Percentiles rank a stretch among this genome's conserved stretches.
phyloP scores from a whole-genome alignment of 2,888 invertebrate species.

The Deroplatys truncata region DNA sequence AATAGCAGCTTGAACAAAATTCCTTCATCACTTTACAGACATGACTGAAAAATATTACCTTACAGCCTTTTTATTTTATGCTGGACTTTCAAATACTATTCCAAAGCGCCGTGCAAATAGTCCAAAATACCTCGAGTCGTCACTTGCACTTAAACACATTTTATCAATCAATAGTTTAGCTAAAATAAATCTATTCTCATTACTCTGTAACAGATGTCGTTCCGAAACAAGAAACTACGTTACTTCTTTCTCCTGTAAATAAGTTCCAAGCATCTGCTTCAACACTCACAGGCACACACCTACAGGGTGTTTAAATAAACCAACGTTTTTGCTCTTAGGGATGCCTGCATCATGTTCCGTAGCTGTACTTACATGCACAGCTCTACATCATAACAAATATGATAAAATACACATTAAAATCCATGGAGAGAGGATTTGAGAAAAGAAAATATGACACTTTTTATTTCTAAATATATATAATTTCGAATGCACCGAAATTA shows the following conservation, averaged over 20 bases:
- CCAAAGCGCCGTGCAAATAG: too few relatives aligned
- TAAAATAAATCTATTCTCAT: neutral
- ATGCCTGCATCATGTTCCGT: neutral
- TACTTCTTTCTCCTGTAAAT: neutral
- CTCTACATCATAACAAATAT: neutral
- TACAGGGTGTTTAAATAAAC: neutral
- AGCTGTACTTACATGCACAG: neutral
- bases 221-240: neutral
- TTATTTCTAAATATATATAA: conserved; percentile 15
- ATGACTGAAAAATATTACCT: too few relatives aligned
- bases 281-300: neutral
- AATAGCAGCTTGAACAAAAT: neutral
- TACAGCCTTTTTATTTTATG: too few relatives aligned
- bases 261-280: neutral
- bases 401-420: neutral
- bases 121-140: neutral
- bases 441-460: conserved; percentile 10
- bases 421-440: neutral
- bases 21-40: neutral
- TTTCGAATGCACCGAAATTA: conserved; percentile 13
- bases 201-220: neutral
- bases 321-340: neutral
- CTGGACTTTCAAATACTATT: too few relatives aligned
- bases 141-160: neutral
- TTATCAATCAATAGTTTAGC: neutral